These are phyloP conservation scores for Aurelia aurita complex sp. Pacific DNA, from an alignment of 30 jellyfish, hydroid and myxozoan species.

Conservation along the genomic window DNA sequence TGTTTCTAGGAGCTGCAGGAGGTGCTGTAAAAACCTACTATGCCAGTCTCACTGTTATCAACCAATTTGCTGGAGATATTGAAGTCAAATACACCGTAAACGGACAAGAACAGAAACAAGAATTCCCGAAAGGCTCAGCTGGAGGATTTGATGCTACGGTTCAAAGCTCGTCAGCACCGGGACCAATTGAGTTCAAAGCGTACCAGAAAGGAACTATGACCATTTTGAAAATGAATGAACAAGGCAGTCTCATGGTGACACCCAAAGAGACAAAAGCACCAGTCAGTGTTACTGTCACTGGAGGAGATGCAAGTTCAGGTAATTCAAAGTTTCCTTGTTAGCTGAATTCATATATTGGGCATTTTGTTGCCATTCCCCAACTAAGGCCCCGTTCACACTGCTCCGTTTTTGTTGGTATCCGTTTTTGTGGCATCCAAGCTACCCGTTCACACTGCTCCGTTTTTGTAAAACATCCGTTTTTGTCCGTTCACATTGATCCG, in stretches of 20 bases:
- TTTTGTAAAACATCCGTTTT: too few species aligned
- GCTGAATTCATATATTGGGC: too few species aligned
- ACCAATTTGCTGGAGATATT: constrained; percentile 38
- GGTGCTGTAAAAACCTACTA: constrained; percentile 29
- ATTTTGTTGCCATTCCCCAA: too few species aligned
- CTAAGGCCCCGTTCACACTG: too few species aligned
- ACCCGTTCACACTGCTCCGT: too few species aligned
- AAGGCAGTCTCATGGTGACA: constrained; percentile 5
- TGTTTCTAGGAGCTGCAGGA: too few species aligned
- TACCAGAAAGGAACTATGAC: constrained; percentile 49
- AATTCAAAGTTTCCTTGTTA: neutral
- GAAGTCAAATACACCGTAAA: constrained; percentile 12
- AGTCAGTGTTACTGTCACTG: constrained; percentile 11
- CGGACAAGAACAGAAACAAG: constrained; percentile 32
- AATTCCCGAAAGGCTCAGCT: constrained; percentile 13
- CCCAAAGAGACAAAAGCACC: constrained; percentile 32
- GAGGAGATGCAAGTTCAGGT: neutral
- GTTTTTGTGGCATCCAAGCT: too few species aligned
- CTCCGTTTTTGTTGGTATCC: too few species aligned
- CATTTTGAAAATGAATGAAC: constrained; percentile 33
- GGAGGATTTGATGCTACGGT: constrained; percentile 1
- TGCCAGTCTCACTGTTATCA: constrained; percentile 27
- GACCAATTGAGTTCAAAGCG: constrained; percentile 24
- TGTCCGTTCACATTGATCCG: too few species aligned
- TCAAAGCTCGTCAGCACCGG: constrained; percentile 24